These are phyloP conservation scores for Phylloscopus trochilus DNA, from an alignment of 2,113 vertebrate genomes.

Conservation along the genomic window DNA sequence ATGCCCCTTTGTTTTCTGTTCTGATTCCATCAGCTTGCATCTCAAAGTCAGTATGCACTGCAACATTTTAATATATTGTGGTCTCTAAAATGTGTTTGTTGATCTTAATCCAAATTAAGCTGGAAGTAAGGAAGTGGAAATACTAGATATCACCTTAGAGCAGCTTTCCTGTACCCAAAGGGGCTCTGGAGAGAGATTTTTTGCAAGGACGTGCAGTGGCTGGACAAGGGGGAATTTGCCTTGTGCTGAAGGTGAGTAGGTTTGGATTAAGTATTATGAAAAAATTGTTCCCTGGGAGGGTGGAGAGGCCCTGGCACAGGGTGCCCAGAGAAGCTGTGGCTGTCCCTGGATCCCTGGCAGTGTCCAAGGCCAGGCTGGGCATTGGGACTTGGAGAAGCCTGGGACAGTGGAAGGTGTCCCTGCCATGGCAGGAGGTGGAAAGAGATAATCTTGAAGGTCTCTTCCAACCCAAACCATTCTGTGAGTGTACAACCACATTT, in stretches of 20 bases:
- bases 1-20: not conserved
- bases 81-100: not conserved
- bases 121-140: not conserved
- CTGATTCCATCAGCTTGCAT: not conserved
- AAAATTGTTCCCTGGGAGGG: rapidly evolving
- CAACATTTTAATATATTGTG: not conserved
- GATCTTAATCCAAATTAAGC: not conserved
- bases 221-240: not conserved
- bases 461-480: too few relatives aligned
- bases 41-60: not conserved
- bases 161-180: not conserved
- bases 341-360: not conserved
- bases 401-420: not conserved
- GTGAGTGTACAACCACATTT: not conserved
- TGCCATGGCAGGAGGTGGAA: not conserved
- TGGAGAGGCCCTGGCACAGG: not conserved
- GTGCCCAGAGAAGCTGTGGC: not conserved
- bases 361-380: not conserved
- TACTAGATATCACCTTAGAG: not conserved
- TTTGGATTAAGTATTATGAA: not conserved
- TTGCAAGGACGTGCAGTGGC: not conserved
- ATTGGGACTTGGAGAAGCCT: not conserved
- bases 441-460: rapidly evolving
- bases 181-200: not conserved
- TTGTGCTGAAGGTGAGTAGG: not conserved